A percentile compares a stretch with the other conserved stretches of the same genome.
Evolutionary conservation across 2,797 vertebrate species (phyloP).

Genomic region (Lophura swinhoii): DNA sequence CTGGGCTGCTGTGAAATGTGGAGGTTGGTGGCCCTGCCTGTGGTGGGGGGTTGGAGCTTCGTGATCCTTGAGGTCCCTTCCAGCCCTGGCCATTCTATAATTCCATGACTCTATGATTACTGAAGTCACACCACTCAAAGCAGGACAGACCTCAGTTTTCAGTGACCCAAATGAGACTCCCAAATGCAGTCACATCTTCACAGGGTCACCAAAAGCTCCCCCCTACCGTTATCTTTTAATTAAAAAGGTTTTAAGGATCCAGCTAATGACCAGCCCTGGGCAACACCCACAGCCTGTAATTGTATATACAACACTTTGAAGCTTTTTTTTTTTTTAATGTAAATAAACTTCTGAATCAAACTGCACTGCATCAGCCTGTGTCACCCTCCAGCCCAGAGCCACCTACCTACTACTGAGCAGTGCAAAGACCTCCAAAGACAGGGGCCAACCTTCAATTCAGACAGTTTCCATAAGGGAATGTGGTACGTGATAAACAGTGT

Average conservation of each 20-base stretch:
- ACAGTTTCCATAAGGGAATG: neutral
- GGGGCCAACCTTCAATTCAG: rapidly evolving
- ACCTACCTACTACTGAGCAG: rapidly evolving
- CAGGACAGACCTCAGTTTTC: neutral
- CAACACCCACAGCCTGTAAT: neutral
- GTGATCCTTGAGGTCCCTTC: too few species aligned
- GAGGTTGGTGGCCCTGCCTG: too few species aligned
- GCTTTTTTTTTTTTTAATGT: neutral
- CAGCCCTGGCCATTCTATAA: too few species aligned
- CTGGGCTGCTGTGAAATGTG: too few species aligned
- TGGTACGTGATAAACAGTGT: rapidly evolving
- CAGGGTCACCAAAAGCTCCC: neutral
- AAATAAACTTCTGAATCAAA: neutral
- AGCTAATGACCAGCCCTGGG: neutral
- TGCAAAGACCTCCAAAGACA: neutral
- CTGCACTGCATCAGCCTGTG: rapidly evolving
- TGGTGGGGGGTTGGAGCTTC: too few species aligned
- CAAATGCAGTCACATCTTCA: neutral
- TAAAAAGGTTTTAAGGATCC: neutral
- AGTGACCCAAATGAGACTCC: rapidly evolving
- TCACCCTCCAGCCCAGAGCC: neutral
- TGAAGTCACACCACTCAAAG: rapidly evolving
- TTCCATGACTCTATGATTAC: too few species aligned
- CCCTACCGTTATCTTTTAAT: rapidly evolving
- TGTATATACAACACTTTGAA: neutral